Conservation (phyloP, 2,797 vertebrate genomes). For the Ambastaia sidthimunki region DNA sequence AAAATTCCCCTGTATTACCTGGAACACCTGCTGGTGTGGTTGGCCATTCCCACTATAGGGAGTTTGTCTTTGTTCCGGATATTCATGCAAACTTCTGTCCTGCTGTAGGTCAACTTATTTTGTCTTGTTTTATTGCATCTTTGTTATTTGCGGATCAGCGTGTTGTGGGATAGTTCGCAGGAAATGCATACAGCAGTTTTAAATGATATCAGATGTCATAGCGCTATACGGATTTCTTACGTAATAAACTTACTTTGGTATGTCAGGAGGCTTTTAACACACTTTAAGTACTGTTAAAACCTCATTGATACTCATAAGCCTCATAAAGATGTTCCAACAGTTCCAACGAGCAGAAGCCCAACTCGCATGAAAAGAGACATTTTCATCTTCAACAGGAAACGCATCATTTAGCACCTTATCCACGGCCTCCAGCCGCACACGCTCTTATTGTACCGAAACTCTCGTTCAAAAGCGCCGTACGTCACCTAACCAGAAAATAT, state of each 20-base stretch:
- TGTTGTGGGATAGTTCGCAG: background rate
- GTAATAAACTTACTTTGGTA: background rate
- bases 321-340: background rate
- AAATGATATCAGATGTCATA: too few relatives aligned
- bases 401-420: conserved; percentile 43
- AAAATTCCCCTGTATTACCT: conserved; percentile 41
- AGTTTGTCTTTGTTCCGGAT: background rate
- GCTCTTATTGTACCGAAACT: conserved; percentile 18
- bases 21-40: conserved; percentile 32
- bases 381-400: conserved; percentile 37
- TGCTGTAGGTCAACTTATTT: conserved; percentile 12
- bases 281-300: background rate
- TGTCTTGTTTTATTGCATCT: background rate
- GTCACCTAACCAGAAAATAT: conserved; percentile 29
- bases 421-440: conserved; percentile 23
- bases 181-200: background rate
- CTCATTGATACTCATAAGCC: background rate
- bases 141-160: conserved; percentile 7
- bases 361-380: background rate
- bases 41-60: conserved; percentile 37
- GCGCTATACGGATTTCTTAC: too few relatives aligned
- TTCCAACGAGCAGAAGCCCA: background rate
- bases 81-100: conserved; percentile 23
- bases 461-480: conserved; percentile 12
- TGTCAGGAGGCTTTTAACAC: background rate